Evolutionary conservation across 2,797 vertebrate genomes (phyloP).

Genomic region (Arrhamphus sclerolepis): DNA sequence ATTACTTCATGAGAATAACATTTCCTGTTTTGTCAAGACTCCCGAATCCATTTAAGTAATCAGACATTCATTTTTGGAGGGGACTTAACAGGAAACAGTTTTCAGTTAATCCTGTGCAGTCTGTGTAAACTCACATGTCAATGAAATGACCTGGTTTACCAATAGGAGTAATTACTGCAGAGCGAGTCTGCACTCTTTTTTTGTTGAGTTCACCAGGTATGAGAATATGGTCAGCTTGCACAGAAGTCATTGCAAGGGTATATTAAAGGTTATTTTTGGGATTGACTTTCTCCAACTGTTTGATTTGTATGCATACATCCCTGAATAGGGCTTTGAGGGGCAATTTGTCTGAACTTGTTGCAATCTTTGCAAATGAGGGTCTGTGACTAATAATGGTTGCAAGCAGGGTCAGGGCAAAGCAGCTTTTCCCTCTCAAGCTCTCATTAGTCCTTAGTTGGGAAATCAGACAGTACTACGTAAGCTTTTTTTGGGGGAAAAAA

Average conservation of each 20-base stretch:
- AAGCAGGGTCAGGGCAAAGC: constrained; percentile 1
- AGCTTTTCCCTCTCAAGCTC: background rate
- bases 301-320: background rate
- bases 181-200: constrained; percentile 17
- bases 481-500: too few species aligned
- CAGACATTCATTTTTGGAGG: background rate
- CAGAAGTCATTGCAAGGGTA: fast-evolving
- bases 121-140: too few species aligned
- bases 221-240: background rate
- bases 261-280: background rate
- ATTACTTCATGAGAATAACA: too few species aligned
- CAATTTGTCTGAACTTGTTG: constrained; percentile 14
- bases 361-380: constrained; percentile 28
- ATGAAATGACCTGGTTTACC: too few species aligned
- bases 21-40: too few species aligned
- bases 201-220: constrained; percentile 18
- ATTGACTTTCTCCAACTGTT: constrained; percentile 4
- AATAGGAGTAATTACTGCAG: constrained; percentile 50
- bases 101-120: background rate
- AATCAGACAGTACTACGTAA: too few species aligned
- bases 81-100: background rate
- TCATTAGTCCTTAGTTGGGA: constrained; percentile 19
- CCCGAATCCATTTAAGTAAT: too few species aligned
- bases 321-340: constrained; percentile 4
- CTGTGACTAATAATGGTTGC: constrained; percentile 10